Evolutionary conservation across 2,113 vertebrate species (phyloP).

Genomic region (Channa argus): DNA sequence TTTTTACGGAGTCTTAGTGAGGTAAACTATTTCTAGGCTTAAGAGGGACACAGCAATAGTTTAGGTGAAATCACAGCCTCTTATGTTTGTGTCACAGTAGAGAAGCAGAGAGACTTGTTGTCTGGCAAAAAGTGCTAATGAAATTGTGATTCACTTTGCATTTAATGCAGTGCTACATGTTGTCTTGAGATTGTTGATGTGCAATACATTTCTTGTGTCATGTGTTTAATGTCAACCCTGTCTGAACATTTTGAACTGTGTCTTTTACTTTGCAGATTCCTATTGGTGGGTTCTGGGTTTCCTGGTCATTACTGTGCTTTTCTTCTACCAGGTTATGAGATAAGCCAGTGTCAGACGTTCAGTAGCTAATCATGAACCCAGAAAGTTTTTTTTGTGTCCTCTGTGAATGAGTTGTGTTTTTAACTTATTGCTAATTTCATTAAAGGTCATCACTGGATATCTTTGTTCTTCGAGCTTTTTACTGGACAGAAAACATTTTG

Average conservation of each 20-base stretch:
- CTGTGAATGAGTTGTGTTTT: not conserved
- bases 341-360: constrained; percentile 14
- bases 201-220: not conserved
- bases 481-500: not conserved
- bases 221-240: not conserved
- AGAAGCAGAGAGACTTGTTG: too few species aligned
- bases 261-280: constrained; percentile 57
- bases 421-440: constrained; percentile 1
- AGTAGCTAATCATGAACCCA: not conserved
- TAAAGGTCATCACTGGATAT: not conserved
- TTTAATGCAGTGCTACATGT: too few species aligned
- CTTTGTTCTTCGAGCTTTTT: not conserved
- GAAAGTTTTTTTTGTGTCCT: constrained; percentile 27
- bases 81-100: too few species aligned
- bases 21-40: too few species aligned
- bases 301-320: constrained; percentile 74
- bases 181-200: too few species aligned
- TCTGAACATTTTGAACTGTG: not conserved
- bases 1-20: too few species aligned
- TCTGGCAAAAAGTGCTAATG: too few species aligned
- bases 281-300: constrained; percentile 78
- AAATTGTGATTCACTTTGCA: too few species aligned
- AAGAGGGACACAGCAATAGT: too few species aligned
- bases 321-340: constrained; percentile 79
- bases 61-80: too few species aligned